Evolutionary conservation across 2,113 vertebrate species (phyloP), one percentile per base, ranked within the genome.

Genomic region (Megaceryle maxima): DNA sequence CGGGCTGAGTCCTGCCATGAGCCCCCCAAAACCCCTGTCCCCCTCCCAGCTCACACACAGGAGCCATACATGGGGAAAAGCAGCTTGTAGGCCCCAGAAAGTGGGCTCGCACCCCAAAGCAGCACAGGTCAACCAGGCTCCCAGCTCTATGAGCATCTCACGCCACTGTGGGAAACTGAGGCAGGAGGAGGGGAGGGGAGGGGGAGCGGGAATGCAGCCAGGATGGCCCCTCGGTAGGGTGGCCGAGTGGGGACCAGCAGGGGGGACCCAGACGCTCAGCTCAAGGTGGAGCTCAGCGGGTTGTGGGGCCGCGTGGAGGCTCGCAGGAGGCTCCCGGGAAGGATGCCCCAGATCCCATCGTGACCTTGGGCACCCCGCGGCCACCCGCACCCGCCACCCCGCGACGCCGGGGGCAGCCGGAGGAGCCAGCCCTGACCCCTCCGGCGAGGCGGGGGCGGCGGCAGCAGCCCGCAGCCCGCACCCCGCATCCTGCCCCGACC

Each of bases 121-220:
- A 6, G 2, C 78, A 11, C 7, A 21, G 53, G n/a, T 77, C 24
- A 16, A 4, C 29, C 35, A 1, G 9, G 69, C 17, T 21, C 64
- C 77, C 8, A 2, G 35, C 59, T 26, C 59, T 24, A 3, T 3
- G 1, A n/a, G 41, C 46, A 11, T 6, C 70, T 17, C 72, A 11
- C 1, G 5, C 37, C 35, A 1, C 55, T 5, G 20, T 0, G 68
- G 79, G 72, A 83, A 90, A 66, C 75, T 66, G 92, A 90, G 63
- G 76, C 22, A 0, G 14, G 75, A 0, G 2, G 0, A 1, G 44
- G 51, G n/a, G n/a, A n/a, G n/a, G 37, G 37, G 37, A 37, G 37
- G 37, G 37, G 37, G 37, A 37, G 37, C 7, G 37, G 56, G 41
- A 21, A 25, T 2, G 7, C 69, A 26, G 20, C 24, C 11, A 9